Conservation (phyloP, 1,140 invertebrate genomes). For the Pteromalus puparum region DNA sequence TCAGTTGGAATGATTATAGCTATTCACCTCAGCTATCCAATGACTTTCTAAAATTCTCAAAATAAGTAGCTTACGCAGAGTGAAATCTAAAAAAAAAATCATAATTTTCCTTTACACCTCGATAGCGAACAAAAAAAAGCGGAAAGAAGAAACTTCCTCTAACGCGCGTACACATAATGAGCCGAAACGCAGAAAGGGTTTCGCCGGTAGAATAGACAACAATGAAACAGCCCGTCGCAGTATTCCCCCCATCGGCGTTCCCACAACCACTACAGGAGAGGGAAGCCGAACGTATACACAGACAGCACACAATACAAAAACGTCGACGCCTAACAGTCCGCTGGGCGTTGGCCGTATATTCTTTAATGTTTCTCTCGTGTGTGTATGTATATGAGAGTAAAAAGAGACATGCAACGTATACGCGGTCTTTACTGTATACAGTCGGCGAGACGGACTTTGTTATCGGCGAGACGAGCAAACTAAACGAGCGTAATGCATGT, state of each 20-base stretch:
- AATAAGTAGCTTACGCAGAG: too few relatives aligned
- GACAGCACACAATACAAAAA: neutral
- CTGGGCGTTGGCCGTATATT: neutral
- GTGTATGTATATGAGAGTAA: neutral
- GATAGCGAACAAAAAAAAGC: neutral
- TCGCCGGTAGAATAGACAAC: neutral
- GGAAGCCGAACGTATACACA: neutral
- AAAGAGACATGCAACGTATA: neutral
- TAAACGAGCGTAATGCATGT: too few relatives aligned
- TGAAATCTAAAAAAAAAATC: neutral
- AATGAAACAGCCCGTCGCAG: neutral
- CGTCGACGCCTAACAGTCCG: neutral
- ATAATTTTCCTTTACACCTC: neutral
- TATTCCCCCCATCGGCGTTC: neutral
- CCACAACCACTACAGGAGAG: neutral
- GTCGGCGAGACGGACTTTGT: too few relatives aligned
- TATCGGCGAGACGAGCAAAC: too few relatives aligned
- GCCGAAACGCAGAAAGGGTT: neutral
- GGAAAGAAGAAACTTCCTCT: conserved; percentile 3
- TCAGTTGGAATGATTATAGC: too few relatives aligned
- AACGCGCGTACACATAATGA: neutral
- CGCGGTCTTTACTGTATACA: too few relatives aligned
- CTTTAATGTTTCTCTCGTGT: neutral
- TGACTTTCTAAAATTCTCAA: neutral
- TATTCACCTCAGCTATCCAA: neutral